Evolutionary conservation across 2,797 vertebrate genomes (phyloP), one percentile per base, ranked within the genome.

Genomic region (Pangasius larnaudii): DNA sequence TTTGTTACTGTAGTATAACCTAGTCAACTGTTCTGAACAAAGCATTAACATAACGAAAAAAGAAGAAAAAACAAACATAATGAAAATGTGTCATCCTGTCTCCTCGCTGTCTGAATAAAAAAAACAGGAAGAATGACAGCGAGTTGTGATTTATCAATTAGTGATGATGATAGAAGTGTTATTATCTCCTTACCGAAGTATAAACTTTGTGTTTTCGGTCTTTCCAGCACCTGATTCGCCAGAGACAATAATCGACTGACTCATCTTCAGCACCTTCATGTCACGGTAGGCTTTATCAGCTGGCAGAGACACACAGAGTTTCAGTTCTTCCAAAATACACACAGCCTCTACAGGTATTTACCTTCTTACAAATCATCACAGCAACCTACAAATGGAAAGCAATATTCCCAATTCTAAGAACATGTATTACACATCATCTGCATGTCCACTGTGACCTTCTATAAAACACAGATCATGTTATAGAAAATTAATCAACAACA

Each of bases 131-230:
- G 11, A 51, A 49, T 7, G 42, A 39, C 9, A 39, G 7, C 0
- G 4, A 80, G 0, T 0, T 0, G 3, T 10, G 16, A 56, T 22
- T n/a, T 6, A 56, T 59, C 30, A 18, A 1, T 49, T 9, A 9
- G 30, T 27, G 19, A 42, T 81, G 39, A 51, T 36, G 11, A 19
- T 22, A 16, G 49, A 46, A 9, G 22, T 33, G 5, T 14, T 27
- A 11, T 4, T 27, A 11, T 65, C 49, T 86, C 22, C 85, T 87
- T 89, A 98, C 97, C 97, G 95, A 88, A 98, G 93, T 90, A 98
- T 97, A 95, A 98, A 98, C 94, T 98, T 98, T 36, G 97, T 98
- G 91, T 98, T 98, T 94, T 98, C 97, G 7, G 97, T 98, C 94
- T 98, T 98, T 86, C 97, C 97, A 88, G 97, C 97, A 92, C 97